phyloP scores from a whole-genome alignment of 2,113 vertebrate species.

The Varanus komodoensis region DNA sequence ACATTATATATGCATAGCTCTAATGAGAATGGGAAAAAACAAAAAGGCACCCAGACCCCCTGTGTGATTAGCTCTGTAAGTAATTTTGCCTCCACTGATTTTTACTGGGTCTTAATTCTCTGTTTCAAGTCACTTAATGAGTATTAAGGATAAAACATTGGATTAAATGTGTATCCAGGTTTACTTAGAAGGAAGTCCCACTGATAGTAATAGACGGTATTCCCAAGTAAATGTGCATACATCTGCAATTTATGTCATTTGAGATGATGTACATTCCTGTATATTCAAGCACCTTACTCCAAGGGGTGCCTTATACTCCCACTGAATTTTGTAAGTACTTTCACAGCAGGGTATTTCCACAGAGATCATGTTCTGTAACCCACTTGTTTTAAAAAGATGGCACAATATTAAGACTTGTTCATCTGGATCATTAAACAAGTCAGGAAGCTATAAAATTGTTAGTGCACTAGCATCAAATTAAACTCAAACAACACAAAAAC shows the following conservation, averaged over 20 bases:
- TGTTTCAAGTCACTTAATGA: slow-evolving; percentile 2
- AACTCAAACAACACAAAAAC: too few relatives aligned
- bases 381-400: background rate
- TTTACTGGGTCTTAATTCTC: background rate
- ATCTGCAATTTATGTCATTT: background rate
- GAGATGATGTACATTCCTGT: background rate
- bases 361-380: background rate
- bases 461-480: too few relatives aligned
- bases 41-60: background rate
- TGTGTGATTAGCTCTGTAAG: background rate
- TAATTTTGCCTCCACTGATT: background rate
- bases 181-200: background rate
- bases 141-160: slow-evolving; percentile 7
- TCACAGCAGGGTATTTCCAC: background rate
- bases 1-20: background rate
- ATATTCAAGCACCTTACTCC: background rate
- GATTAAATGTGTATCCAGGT: background rate
- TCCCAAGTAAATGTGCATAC: background rate
- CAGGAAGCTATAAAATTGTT: background rate
- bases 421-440: background rate
- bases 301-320: background rate
- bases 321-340: background rate
- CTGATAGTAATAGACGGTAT: background rate
- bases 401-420: background rate
- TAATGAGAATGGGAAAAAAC: background rate